phyloP scores from a whole-genome alignment of 2,797 vertebrate genomes.

The Pteronotus mesoamericanus region DNA sequence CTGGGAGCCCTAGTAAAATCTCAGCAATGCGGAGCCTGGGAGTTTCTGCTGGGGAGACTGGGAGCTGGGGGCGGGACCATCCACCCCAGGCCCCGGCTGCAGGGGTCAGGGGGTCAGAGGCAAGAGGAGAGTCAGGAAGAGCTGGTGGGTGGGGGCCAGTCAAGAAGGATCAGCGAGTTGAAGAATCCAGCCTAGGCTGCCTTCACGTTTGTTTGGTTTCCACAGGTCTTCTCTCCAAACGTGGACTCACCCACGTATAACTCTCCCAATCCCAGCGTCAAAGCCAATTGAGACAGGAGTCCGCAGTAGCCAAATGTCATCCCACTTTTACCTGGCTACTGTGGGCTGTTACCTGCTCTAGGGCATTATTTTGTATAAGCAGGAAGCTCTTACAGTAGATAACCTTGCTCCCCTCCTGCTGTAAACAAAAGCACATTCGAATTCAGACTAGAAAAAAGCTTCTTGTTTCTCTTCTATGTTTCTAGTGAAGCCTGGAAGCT shows the following conservation, averaged over 20 bases:
- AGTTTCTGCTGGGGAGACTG: constrained; percentile 61
- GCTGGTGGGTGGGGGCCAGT: not conserved
- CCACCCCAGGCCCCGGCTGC: not conserved
- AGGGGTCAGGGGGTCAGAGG: constrained; percentile 40
- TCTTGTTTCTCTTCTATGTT: not conserved
- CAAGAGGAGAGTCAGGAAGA: not conserved
- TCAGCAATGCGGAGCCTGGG: constrained; percentile 60
- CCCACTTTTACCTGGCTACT: not conserved
- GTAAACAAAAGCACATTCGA: not conserved
- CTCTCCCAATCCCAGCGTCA: not conserved
- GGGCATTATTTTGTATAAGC: not conserved
- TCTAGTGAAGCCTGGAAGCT: not conserved
- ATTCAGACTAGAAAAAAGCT: not conserved
- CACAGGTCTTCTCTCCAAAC: not conserved
- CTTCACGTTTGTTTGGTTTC: not conserved
- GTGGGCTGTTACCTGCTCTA: not conserved
- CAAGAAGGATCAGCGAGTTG: not conserved
- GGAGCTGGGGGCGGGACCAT: not conserved
- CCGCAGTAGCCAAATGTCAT: not conserved
- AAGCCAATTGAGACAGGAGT: not conserved
- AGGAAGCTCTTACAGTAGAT: not conserved
- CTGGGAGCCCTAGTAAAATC: constrained; percentile 75
- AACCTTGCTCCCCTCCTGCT: not conserved
- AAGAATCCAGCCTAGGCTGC: not conserved
- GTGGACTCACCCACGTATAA: not conserved